These are phyloP conservation scores for Drosophila nasuta DNA, from an alignment of 1,140 invertebrate species.

Conservation along the genomic window DNA sequence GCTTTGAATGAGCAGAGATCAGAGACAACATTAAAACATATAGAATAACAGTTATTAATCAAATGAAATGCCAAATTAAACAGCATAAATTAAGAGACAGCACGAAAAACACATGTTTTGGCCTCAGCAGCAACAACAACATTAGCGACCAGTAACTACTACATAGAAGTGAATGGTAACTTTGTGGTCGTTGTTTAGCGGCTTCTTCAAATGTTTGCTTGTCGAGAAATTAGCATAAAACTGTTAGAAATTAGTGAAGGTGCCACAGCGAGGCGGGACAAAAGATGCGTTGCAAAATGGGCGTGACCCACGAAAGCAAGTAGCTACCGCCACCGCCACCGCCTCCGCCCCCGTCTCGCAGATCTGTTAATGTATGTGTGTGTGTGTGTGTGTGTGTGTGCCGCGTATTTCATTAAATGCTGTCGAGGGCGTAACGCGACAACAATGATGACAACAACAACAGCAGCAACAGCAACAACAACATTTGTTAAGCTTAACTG, in stretches of 20 bases:
- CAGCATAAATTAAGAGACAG: conserved; percentile 65
- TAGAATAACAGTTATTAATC: conserved; percentile 66
- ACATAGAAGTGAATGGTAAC: conserved; percentile 36
- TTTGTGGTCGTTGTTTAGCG: conserved; percentile 24
- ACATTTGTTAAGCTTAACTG: conserved; percentile 2
- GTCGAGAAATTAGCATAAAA: conserved; percentile 74
- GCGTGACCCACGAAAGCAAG: conserved; percentile 2
- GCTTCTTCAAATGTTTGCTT: conserved; percentile 55
- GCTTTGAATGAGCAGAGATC: conserved; percentile 8
- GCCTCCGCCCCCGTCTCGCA: not conserved
- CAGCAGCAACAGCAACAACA: not conserved
- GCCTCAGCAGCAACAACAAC: conserved; percentile 24
- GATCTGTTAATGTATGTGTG: not conserved
- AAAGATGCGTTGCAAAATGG: conserved; percentile 24
- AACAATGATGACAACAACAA: not conserved
- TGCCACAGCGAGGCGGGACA: conserved; percentile 3
- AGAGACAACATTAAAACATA: conserved; percentile 29
- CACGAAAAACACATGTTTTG: conserved; percentile 49
- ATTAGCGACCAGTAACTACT: conserved; percentile 18
- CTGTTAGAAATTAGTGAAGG: conserved; percentile 65
- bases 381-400: no score
- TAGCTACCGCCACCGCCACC: not conserved
- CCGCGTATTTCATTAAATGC: not conserved
- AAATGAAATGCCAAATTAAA: conserved; percentile 69
- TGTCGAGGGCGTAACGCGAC: conserved; percentile 19